Percentiles rank a stretch among this genome's conserved stretches.
Evolutionary conservation across 2,888 invertebrate genomes (phyloP).

Genomic region (Pteria penguin): DNA sequence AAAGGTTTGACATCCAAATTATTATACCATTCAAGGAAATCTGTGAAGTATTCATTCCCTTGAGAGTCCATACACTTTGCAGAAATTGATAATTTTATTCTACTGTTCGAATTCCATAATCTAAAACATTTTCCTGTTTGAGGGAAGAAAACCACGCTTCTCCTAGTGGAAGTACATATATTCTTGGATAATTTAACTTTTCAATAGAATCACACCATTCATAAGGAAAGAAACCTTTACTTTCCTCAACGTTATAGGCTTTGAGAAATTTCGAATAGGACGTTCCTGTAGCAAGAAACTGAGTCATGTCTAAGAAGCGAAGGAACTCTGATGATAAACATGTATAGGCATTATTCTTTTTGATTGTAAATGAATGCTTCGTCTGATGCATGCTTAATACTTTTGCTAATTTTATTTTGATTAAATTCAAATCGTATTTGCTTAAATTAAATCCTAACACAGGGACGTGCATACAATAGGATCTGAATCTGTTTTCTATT

Average conservation of each 20-base stretch:
- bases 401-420: constrained; percentile 6
- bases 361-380: neutral
- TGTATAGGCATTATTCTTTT: constrained; percentile 3
- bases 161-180: neutral
- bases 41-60: constrained; percentile 44
- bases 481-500: neutral
- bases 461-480: constrained; percentile 10
- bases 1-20: constrained; percentile 22
- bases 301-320: constrained; percentile 5
- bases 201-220: neutral
- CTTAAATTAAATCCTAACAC: constrained; percentile 14
- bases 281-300: constrained; percentile 16
- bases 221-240: constrained; percentile 16
- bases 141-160: neutral
- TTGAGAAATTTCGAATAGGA: constrained; percentile 14
- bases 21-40: constrained; percentile 55
- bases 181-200: neutral
- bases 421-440: constrained; percentile 12
- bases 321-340: neutral
- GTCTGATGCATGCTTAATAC: constrained; percentile 1
- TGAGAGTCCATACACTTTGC: constrained; percentile 36
- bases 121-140: neutral
- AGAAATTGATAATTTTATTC: constrained; percentile 1
- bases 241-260: too few species aligned
- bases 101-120: neutral